Conservation (phyloP, 2,797 vertebrate genomes). For the Chelon auratus region DNA sequence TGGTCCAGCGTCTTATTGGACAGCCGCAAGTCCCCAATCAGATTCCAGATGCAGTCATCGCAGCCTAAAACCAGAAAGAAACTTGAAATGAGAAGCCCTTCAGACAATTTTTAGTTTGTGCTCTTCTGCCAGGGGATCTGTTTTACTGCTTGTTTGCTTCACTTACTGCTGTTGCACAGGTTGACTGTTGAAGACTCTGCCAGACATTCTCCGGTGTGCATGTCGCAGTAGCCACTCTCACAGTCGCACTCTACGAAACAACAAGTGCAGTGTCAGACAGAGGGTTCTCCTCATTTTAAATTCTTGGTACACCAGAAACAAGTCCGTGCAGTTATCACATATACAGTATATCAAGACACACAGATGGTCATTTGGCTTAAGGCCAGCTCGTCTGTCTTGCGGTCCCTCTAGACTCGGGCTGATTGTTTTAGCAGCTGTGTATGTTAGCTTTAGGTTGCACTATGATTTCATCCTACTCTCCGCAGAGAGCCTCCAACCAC, state of each 20-base stretch:
- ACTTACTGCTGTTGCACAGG: conserved; percentile 88
- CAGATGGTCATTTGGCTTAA: conserved; percentile 54
- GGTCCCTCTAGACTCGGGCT: conserved; percentile 50
- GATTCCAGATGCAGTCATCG: conserved; percentile 95
- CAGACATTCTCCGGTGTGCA: conserved; percentile 92
- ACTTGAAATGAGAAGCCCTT: not conserved
- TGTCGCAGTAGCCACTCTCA: conserved; percentile 91
- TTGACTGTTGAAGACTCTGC: conserved; percentile 86
- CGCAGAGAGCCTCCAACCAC: conserved; percentile 41
- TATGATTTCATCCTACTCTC: conserved; percentile 64
- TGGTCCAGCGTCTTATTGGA: conserved; percentile 90
- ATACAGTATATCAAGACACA: conserved; percentile 11
- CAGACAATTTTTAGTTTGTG: too few species aligned
- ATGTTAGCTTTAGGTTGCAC: conserved; percentile 23
- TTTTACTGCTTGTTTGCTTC: not conserved
- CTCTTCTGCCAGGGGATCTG: not conserved
- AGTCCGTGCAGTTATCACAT: conserved; percentile 21
- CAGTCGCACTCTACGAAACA: conserved; percentile 89
- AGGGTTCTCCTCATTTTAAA: conserved; percentile 11
- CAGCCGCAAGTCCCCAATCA: conserved; percentile 90
- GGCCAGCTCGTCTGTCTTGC: conserved; percentile 61
- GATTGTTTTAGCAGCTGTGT: conserved; percentile 59
- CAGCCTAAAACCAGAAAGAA: conserved; percentile 83
- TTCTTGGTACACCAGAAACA: conserved; percentile 34
- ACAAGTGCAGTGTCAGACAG: conserved; percentile 33